These are phyloP conservation scores for Oostethus manadensis DNA, from an alignment of 2,113 vertebrate genomes.

Conservation along the genomic window DNA sequence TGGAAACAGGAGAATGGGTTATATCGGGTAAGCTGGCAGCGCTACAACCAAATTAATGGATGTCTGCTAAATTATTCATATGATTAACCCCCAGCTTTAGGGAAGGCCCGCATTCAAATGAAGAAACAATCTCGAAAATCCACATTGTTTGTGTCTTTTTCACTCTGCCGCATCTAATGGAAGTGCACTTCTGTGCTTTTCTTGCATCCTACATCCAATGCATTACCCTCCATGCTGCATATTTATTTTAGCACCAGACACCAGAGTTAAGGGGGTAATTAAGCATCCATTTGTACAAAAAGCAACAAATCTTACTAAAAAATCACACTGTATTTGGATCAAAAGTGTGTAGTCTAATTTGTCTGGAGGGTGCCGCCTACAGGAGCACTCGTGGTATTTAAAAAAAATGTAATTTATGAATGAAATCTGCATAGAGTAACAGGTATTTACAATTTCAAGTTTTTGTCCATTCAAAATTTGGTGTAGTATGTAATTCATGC, in stretches of 20 bases:
- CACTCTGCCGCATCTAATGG: constrained; percentile 31
- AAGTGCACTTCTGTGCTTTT: not conserved
- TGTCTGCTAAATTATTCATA: constrained; percentile 66
- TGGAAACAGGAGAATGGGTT: constrained; percentile 39
- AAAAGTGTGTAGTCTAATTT: too few relatives aligned
- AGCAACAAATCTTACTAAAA: too few relatives aligned
- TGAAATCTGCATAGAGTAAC: too few relatives aligned
- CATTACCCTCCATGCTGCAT: not conserved
- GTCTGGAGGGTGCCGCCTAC: too few relatives aligned
- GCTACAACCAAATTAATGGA: constrained; percentile 73
- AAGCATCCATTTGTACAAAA: not conserved
- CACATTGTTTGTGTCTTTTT: constrained; percentile 56
- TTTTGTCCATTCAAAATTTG: too few relatives aligned
- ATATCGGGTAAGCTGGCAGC: constrained; percentile 58
- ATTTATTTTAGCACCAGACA: not conserved
- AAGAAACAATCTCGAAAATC: constrained; percentile 25
- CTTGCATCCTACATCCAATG: not conserved
- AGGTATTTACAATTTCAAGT: too few relatives aligned
- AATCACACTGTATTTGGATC: too few relatives aligned
- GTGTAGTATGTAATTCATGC: too few relatives aligned
- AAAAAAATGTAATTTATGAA: too few relatives aligned
- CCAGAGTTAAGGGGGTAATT: not conserved
- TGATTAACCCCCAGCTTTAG: constrained; percentile 60
- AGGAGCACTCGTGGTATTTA: too few relatives aligned
- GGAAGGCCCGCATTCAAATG: not conserved